A percentile compares a stretch with the other conserved stretches of the same genome.
Conservation (phyloP, 2,797 vertebrate genomes). For the Alauda arvensis region DNA sequence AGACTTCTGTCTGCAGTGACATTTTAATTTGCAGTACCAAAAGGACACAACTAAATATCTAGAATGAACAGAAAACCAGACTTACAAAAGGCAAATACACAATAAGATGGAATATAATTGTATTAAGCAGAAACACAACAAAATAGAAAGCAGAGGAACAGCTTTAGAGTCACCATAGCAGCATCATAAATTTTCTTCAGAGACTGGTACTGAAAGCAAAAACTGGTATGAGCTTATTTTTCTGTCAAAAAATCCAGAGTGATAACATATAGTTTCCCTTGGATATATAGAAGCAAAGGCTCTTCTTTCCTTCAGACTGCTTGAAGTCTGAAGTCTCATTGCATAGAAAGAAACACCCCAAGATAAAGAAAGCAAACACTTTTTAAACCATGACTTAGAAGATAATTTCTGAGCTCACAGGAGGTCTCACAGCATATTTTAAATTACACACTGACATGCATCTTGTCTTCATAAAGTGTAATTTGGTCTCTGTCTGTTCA, state of each 20-base stretch:
- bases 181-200: not conserved
- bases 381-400: not conserved
- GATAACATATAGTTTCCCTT: not conserved
- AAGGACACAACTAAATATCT: not conserved
- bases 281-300: not conserved
- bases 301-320: not conserved
- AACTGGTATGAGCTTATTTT: not conserved
- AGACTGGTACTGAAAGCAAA: not conserved
- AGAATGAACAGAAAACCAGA: not conserved
- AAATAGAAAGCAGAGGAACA: not conserved
- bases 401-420: not conserved
- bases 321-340: not conserved
- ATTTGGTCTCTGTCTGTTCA: not conserved
- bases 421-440: not conserved
- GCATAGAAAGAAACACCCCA: not conserved
- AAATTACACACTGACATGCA: not conserved
- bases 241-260: not conserved
- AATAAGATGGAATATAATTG: not conserved
- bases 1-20: not conserved
- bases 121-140: not conserved
- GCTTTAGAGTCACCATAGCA: not conserved
- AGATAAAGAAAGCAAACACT: not conserved
- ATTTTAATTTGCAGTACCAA: constrained; percentile 10
- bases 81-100: not conserved
- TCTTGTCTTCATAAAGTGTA: not conserved